phyloP scores from a whole-genome alignment of 2,113 vertebrate species.

The Hassar affinis region DNA sequence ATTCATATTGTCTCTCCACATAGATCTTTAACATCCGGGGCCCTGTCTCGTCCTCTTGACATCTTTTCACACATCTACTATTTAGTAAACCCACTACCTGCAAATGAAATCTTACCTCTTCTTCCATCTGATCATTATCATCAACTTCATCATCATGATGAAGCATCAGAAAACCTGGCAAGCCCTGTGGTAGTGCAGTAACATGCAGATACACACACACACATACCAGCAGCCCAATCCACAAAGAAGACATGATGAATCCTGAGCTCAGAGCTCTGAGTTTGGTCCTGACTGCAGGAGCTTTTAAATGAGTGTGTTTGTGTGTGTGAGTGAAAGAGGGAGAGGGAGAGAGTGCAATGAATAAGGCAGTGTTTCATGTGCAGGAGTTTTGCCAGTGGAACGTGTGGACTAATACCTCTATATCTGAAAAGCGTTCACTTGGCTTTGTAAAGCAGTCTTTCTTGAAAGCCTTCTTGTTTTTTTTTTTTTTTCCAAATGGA shows the following conservation, averaged over 20 bases:
- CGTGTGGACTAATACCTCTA: slow-evolving; percentile 25
- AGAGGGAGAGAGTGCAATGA: slow-evolving; percentile 30
- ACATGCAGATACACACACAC: slow-evolving; percentile 47
- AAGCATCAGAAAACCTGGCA: neutral
- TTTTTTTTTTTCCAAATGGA: neutral
- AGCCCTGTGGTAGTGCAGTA: slow-evolving; percentile 40
- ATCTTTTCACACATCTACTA: neutral
- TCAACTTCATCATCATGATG: slow-evolving; percentile 38
- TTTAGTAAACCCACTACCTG: neutral
- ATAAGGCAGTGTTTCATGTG: slow-evolving; percentile 42
- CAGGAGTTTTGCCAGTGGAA: slow-evolving; percentile 44
- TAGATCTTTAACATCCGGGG: too few species aligned
- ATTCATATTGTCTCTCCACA: neutral
- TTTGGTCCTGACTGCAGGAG: slow-evolving; percentile 46
- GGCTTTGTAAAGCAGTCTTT: neutral
- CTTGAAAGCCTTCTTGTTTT: neutral
- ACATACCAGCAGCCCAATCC: slow-evolving; percentile 56
- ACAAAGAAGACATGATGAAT: slow-evolving; percentile 49
- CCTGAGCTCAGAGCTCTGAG: slow-evolving; percentile 51
- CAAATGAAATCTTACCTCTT: slow-evolving; percentile 57
- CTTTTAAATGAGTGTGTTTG: slow-evolving; percentile 24
- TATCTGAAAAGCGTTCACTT: slow-evolving; percentile 9
- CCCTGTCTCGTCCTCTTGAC: neutral
- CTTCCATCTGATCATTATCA: neutral
- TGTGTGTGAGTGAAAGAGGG: slow-evolving; percentile 28